Conservation (phyloP, 64 coral and sea anemone genomes). For the Astreopora myriophthalma region DNA sequence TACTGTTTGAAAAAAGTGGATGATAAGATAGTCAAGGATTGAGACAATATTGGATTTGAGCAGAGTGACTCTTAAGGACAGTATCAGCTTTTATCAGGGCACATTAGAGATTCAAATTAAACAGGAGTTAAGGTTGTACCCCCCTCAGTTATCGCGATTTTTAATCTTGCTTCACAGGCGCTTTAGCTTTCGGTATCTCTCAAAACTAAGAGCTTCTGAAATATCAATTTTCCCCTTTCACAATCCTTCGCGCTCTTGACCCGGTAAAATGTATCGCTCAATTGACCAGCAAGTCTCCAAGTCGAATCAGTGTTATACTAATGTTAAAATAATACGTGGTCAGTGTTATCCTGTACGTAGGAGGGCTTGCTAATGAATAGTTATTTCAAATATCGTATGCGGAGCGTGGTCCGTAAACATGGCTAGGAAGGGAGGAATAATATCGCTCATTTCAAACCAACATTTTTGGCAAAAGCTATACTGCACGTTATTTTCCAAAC, state of each 20-base stretch:
- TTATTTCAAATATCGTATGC: conserved; percentile 29
- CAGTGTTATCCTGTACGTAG: background rate
- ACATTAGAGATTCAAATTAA: background rate
- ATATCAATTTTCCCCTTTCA: too few relatives aligned
- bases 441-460: background rate
- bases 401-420: background rate
- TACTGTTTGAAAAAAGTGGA: too few relatives aligned
- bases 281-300: background rate
- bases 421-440: background rate
- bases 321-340: conserved; percentile 14
- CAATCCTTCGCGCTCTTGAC: background rate
- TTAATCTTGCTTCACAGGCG: background rate
- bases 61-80: too few relatives aligned
- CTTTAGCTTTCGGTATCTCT: background rate
- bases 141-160: background rate
- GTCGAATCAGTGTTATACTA: background rate
- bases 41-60: too few relatives aligned
- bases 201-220: background rate
- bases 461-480: background rate
- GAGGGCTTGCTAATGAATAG: background rate
- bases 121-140: background rate
- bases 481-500: background rate
- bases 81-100: background rate
- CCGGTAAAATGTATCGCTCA: background rate
- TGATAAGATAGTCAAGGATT: too few relatives aligned